phyloP scores from a whole-genome alignment of 2,113 vertebrate species.

The Mohoua ochrocephala region DNA sequence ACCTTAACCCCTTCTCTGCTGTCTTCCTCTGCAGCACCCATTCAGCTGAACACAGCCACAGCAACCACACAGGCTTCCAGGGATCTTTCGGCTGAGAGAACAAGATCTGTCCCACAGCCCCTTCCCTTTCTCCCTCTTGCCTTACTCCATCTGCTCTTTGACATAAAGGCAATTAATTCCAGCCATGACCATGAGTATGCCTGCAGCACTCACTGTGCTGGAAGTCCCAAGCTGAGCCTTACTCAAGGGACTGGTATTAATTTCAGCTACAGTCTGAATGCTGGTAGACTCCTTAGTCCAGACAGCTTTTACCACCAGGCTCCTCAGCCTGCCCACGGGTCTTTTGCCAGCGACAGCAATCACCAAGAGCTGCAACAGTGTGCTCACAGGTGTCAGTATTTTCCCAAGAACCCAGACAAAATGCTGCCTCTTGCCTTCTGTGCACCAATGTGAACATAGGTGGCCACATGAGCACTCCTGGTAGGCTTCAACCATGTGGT shows the following conservation, averaged over 20 bases:
- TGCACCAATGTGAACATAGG: fast-evolving
- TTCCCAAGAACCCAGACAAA: background rate
- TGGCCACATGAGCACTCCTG: background rate
- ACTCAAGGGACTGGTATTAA: background rate
- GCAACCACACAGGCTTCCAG: background rate
- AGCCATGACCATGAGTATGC: background rate
- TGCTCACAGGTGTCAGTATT: background rate
- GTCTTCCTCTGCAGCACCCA: background rate
- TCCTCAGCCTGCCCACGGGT: background rate
- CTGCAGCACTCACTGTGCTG: background rate
- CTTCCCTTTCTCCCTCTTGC: background rate
- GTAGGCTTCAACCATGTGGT: background rate
- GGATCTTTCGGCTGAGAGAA: background rate
- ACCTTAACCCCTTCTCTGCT: background rate
- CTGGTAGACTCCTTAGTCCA: background rate
- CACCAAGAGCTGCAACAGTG: background rate
- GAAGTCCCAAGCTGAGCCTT: background rate
- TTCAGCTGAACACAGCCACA: background rate
- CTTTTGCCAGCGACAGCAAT: background rate
- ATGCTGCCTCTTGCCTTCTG: background rate
- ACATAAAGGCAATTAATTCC: background rate
- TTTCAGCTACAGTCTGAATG: background rate
- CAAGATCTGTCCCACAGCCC: background rate
- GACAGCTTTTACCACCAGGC: background rate
- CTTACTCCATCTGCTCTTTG: background rate